Conservation (phyloP, 2,797 vertebrate genomes). For the Scomberomorus guttatus region DNA sequence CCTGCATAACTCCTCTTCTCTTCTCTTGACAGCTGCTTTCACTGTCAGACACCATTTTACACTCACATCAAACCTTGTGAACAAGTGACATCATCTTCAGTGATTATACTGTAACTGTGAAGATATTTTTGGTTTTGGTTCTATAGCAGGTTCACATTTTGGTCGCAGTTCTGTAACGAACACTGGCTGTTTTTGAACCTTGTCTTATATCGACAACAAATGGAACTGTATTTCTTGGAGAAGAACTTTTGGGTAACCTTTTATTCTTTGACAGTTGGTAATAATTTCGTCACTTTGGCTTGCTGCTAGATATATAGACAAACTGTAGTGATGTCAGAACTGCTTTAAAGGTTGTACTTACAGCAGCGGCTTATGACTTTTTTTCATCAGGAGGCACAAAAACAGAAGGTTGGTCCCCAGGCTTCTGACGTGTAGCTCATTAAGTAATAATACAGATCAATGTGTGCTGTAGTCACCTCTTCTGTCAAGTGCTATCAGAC, state of each 20-base stretch:
- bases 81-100: conserved; percentile 2
- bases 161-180: no score
- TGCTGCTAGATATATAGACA: background rate
- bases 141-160: background rate
- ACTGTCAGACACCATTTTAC: background rate
- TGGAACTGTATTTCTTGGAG: background rate
- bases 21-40: background rate
- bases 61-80: background rate
- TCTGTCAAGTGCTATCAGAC: conserved; percentile 14
- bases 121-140: background rate
- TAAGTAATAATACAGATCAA: conserved; percentile 14
- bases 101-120: background rate
- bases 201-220: background rate
- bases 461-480: conserved; percentile 4
- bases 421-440: conserved; percentile 5
- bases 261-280: background rate
- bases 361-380: background rate
- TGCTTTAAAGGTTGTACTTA: background rate
- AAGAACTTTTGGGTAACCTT: background rate
- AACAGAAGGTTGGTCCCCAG: background rate
- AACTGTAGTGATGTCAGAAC: background rate
- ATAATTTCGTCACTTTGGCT: background rate
- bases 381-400: background rate
- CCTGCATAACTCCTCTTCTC: background rate
- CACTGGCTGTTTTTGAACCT: background rate